Conservation (phyloP, 2,113 vertebrate species). For the Elgaria multicarinata region DNA sequence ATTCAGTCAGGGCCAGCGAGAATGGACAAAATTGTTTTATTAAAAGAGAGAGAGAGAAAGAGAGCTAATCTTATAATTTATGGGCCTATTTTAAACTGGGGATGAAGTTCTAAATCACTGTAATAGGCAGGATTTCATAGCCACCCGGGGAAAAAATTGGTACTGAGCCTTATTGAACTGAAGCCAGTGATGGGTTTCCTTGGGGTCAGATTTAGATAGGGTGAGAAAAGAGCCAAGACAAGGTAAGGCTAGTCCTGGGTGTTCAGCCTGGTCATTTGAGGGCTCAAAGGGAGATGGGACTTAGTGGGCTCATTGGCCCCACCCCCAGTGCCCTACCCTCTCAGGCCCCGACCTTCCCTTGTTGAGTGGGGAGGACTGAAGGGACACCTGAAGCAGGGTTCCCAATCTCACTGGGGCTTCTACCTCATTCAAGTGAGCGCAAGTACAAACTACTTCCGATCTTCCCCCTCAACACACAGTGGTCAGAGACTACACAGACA, state of each 20-base stretch:
- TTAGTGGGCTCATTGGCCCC: background rate
- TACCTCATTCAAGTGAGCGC: too few relatives aligned
- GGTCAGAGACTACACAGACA: too few relatives aligned
- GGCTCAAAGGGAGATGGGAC: background rate
- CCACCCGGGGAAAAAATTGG: background rate
- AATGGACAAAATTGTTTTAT: background rate
- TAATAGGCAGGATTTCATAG: slow-evolving; percentile 13
- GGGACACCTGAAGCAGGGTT: too few relatives aligned
- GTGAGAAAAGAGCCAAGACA: background rate
- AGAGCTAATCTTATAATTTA: slow-evolving; percentile 14
- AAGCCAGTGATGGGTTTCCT: background rate
- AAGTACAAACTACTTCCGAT: too few relatives aligned
- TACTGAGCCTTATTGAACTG: background rate
- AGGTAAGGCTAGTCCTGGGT: background rate
- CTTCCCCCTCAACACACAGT: too few relatives aligned
- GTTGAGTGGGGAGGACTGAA: too few relatives aligned
- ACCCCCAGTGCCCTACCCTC: background rate
- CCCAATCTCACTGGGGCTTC: too few relatives aligned
- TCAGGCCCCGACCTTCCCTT: background rate
- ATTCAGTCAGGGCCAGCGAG: background rate
- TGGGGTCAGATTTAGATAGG: background rate
- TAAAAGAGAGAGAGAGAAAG: background rate
- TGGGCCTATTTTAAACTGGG: slow-evolving; percentile 15
- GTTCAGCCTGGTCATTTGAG: background rate
- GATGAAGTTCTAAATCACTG: slow-evolving; percentile 6